Evolutionary conservation across 2,888 invertebrate genomes (phyloP), one percentile per base, ranked within the genome.

Genomic region (Cheilosia grossa): DNA sequence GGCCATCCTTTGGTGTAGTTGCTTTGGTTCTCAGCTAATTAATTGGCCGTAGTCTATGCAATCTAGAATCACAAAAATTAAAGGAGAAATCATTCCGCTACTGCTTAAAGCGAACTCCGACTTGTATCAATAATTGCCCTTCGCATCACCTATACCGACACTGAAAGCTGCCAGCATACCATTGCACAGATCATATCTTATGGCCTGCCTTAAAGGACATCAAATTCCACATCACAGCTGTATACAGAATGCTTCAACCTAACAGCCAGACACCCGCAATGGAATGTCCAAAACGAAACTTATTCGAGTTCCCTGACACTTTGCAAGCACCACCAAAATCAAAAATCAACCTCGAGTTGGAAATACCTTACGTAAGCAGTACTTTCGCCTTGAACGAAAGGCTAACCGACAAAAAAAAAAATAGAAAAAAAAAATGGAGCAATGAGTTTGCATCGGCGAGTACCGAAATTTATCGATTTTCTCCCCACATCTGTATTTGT

Each of bases 391-490:
- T 30, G 19, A 33, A 15, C n/a, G n/a, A n/a, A n/a, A n/a, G n/a
- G n/a, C n/a, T n/a, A n/a, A 13, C 21, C 21, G n/a, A n/a, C n/a
- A n/a, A n/a, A n/a, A 33, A 19, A 17, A 2, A 7, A 4, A 30
- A 30, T 9, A n/a, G 37, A 49, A 37, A 24, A 24, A 10, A 44
- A 24, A 6, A 15, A 58, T 15, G 10, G n/a, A 27, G 27, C 42
- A 24, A 19, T 54, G 54, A 67, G 19, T 67, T 64, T 51, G 64
- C 49, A 64, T 51, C 37, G 64, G 51, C 21, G 49, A 47, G 63
- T 47, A 63, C 67, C 47, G 69, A 69, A 69, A 47, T 69, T 58
- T 69, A 69, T 69, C 47, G 69, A 69, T 69, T 69, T 69, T 69
- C 21, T 47, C 49, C 21, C 21, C 21, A 19, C 21, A 15, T 15